Conservation (phyloP, 1,140 invertebrate genomes). For the Lepidostoma basale region DNA sequence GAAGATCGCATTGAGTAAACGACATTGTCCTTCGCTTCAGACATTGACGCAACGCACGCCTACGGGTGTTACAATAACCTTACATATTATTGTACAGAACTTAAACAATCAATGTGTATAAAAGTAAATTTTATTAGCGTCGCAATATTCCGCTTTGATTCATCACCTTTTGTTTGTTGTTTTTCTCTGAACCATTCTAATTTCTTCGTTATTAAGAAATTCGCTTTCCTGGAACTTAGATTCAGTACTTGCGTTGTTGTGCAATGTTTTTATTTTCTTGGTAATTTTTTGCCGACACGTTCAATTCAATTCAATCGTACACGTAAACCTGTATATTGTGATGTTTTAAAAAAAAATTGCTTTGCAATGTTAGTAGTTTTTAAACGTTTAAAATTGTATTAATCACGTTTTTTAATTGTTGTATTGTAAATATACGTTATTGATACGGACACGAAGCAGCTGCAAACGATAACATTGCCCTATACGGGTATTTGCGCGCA, state of each 20-base stretch:
- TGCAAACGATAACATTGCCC: no score
- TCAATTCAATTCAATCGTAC: background rate
- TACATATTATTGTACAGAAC: conserved; percentile 1
- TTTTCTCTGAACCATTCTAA: background rate
- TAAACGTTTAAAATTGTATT: no score
- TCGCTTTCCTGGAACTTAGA: background rate
- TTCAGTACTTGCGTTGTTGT: background rate
- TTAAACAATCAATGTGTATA: conserved; percentile 4
- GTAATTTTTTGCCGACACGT: no score
- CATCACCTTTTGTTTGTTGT: background rate
- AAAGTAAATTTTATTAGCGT: background rate
- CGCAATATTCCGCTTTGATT: background rate
- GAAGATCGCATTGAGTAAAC: conserved; percentile 1
- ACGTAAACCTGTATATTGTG: no score
- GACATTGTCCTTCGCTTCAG: conserved; percentile 20
- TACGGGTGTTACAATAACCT: conserved; percentile 22
- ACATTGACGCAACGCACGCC: background rate
- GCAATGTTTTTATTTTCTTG: background rate
- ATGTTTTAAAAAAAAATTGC: no score
- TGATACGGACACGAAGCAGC: no score
- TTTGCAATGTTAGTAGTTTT: no score
- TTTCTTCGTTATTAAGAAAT: background rate
- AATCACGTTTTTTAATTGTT: no score
- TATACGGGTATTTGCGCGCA: conserved; percentile 25
- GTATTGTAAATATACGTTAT: no score